Evolutionary conservation across 1,140 invertebrate species (phyloP).

Genomic region (Laupala kohalensis): DNA sequence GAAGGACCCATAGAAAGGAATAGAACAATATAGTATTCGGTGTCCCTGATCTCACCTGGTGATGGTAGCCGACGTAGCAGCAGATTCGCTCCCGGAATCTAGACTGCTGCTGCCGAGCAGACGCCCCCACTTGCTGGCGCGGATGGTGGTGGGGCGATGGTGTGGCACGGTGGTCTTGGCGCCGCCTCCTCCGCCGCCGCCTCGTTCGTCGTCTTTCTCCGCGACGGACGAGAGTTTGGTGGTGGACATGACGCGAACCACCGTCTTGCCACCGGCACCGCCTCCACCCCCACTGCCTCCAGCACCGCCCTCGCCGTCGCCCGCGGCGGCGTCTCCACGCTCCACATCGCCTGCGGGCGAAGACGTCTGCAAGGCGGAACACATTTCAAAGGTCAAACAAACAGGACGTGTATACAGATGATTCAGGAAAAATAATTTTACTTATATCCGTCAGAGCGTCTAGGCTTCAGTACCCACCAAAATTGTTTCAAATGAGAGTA

Average conservation of each 20-base stretch:
- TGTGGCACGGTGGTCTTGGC: constrained; percentile 19
- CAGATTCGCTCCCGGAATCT: constrained; percentile 33
- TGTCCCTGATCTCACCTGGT: not conserved
- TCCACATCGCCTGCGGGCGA: constrained; percentile 38
- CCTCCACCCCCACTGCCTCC: constrained; percentile 28
- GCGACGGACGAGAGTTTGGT: constrained; percentile 43
- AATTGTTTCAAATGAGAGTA: too few species aligned
- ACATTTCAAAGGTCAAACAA: not conserved
- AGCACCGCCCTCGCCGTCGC: constrained; percentile 21
- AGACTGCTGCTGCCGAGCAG: constrained; percentile 59
- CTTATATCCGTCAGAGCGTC: too few species aligned
- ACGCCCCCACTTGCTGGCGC: constrained; percentile 63
- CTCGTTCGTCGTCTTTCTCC: constrained; percentile 30
- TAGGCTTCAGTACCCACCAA: too few species aligned
- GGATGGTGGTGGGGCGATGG: constrained; percentile 26
- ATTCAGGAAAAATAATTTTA: too few species aligned
- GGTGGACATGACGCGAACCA: constrained; percentile 28
- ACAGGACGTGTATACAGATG: too few species aligned
- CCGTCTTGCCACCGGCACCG: constrained; percentile 17
- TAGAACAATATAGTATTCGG: too few species aligned
- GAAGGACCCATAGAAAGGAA: too few species aligned
- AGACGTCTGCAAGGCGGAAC: not conserved
- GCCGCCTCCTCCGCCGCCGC: constrained; percentile 21
- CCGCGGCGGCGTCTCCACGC: constrained; percentile 33
- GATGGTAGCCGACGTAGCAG: not conserved